Conservation (phyloP, 2,888 invertebrate species). For the Caenorhabditis doughertyi region DNA sequence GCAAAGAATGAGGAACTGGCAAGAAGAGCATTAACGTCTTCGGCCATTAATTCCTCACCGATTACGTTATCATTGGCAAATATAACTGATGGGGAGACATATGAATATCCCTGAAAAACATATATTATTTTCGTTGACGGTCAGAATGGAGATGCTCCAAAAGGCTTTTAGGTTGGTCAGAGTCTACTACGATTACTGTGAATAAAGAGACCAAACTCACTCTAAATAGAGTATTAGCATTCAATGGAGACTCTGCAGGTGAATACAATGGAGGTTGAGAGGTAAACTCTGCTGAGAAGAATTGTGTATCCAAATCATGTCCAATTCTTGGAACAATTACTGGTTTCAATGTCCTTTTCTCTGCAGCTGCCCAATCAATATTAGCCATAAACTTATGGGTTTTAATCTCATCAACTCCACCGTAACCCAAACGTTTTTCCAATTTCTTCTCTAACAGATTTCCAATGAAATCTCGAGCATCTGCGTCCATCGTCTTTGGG, state of each 20-base stretch:
- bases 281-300: slow-evolving; percentile 98
- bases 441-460: slow-evolving; percentile 94
- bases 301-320: slow-evolving; percentile 90
- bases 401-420: slow-evolving; percentile 93
- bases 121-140: too few species aligned
- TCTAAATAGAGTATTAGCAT: slow-evolving; percentile 75
- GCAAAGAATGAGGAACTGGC: slow-evolving; percentile 92
- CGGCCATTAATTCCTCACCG: slow-evolving; percentile 86
- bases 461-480: slow-evolving; percentile 89
- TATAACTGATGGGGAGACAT: slow-evolving; percentile 93
- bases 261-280: slow-evolving; percentile 93
- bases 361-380: slow-evolving; percentile 91
- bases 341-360: slow-evolving; percentile 89
- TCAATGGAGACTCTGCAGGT: slow-evolving; percentile 91
- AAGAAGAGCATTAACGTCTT: slow-evolving; percentile 72
- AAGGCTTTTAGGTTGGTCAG: too few species aligned
- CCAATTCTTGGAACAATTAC: slow-evolving; percentile 93
- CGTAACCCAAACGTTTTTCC: slow-evolving; percentile 90
- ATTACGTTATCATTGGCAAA: slow-evolving; percentile 88
- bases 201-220: slow-evolving; percentile 66
- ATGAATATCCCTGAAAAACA: slow-evolving; percentile 90
- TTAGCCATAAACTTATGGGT: slow-evolving; percentile 83
- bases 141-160: too few species aligned
- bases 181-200: too few species aligned
- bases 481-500: slow-evolving; percentile 88